A percentile compares a stretch with the other conserved stretches of the same genome.
phyloP scores from a whole-genome alignment of 2,797 vertebrate species.

The Ctenochaetus hawaiiensis region DNA sequence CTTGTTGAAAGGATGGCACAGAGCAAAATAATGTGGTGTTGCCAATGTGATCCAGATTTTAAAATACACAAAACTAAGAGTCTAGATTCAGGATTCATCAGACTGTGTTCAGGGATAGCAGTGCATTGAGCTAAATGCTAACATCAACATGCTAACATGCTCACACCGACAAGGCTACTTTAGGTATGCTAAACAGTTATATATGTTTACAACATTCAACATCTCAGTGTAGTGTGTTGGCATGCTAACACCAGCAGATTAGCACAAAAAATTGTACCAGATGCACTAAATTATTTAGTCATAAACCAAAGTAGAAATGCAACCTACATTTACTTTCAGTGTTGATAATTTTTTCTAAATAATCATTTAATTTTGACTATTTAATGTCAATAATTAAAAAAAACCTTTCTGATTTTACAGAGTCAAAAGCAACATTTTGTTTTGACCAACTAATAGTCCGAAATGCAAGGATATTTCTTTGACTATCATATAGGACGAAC shows the following conservation, averaged over 20 bases:
- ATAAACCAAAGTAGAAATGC: background rate
- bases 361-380: background rate
- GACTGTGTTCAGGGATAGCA: background rate
- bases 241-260: background rate
- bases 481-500: background rate
- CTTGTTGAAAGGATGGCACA: background rate
- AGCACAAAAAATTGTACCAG: background rate
- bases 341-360: background rate
- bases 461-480: background rate
- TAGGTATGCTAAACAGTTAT: no score
- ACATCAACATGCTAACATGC: background rate
- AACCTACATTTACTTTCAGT: background rate
- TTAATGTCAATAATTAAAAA: background rate
- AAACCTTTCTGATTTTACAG: background rate
- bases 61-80: background rate
- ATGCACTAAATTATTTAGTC: background rate
- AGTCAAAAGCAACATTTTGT: no score
- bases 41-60: conserved; percentile 14
- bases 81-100: background rate
- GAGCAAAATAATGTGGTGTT: conserved; percentile 11
- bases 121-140: conserved; percentile 23
- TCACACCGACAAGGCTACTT: background rate
- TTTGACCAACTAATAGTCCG: background rate
- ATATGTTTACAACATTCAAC: background rate
- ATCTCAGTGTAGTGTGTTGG: background rate